Base-by-base conservation (phyloP, 2,113 vertebrate genomes). In the Nerophis lumbriciformis region DNA sequence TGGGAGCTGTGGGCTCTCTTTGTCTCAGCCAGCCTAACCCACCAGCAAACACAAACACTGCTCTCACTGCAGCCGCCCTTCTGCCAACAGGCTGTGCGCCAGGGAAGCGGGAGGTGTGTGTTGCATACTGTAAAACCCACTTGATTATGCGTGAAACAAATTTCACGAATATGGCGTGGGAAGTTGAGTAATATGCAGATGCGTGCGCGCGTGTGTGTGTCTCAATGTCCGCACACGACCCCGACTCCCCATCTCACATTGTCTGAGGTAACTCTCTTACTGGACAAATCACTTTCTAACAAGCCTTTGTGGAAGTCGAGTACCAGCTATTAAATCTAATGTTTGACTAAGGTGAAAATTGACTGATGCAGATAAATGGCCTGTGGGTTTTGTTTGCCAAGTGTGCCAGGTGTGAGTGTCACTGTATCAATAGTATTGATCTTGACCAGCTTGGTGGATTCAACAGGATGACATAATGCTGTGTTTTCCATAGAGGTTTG, bases 251-350 rank as follows among this genome's bases (percentile, higher is more conserved):
- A 53, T 8, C 63, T 39, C 9, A 28, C 28, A 39, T 50, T 53
- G 68, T 59, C 62, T 42, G 61, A 53, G 65, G 90, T 92, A 90
- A 89, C 75, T 77, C 87, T 90, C 90, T 93, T 90, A 89, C 79
- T 69, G 77, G 86, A 92, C 92, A 94, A 93, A 93, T 94, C 89
- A 73, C 88, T 86, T 84, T 90, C 89, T 93, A 90, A 93, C 92
- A 74, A 88, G 83, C 81, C 85, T 70, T 83, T 66, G 88, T 83
- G 79, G 79, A 83, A 91, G 87, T 89, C 83, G 87, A 90, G 90
- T 90, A 88, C 77, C 84, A 81, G 90, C 83, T 89, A 90, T 92
- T 87, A 90, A 88, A 92, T 48, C 65, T 76, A 71, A 78, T 76
- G 83, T 48, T 88, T 78, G 88, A 88, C 88, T 90, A 83, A 89